phyloP scores from a whole-genome alignment of 1,140 invertebrate species.

The Dinothrombium tinctorium region DNA sequence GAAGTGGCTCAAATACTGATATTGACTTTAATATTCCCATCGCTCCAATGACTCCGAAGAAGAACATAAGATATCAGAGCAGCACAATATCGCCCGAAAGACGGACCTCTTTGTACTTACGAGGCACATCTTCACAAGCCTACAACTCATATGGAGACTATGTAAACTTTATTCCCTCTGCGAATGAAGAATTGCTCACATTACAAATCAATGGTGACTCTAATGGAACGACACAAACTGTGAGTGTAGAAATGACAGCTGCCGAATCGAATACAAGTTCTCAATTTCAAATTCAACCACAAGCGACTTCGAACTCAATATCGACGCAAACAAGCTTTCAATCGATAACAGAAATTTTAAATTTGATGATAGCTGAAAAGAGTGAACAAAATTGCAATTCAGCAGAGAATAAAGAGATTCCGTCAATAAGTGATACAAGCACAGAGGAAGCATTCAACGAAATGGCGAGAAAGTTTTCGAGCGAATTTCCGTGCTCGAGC shows the following conservation, averaged over 20 bases:
- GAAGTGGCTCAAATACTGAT: constrained; percentile 20
- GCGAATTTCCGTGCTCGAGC: background rate
- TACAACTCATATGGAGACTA: constrained; percentile 10
- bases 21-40: constrained; percentile 25
- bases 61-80: constrained; percentile 11
- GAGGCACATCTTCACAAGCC: constrained; percentile 10
- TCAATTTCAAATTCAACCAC: background rate
- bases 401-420: background rate
- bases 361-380: background rate
- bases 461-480: background rate
- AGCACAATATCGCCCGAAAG: constrained; percentile 16
- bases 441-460: background rate
- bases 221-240: background rate
- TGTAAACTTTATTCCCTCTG: constrained; percentile 10
- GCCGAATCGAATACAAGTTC: background rate
- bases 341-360: constrained; percentile 3
- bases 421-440: background rate
- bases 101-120: constrained; percentile 7
- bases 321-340: constrained; percentile 10
- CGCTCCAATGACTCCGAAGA: constrained; percentile 40
- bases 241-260: background rate
- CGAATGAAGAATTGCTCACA: constrained; percentile 15
- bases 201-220: constrained; percentile 12
- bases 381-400: background rate
- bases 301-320: background rate